Evolutionary conservation across 2,797 vertebrate species (phyloP).

Genomic region (Silurus lanzhouensis): DNA sequence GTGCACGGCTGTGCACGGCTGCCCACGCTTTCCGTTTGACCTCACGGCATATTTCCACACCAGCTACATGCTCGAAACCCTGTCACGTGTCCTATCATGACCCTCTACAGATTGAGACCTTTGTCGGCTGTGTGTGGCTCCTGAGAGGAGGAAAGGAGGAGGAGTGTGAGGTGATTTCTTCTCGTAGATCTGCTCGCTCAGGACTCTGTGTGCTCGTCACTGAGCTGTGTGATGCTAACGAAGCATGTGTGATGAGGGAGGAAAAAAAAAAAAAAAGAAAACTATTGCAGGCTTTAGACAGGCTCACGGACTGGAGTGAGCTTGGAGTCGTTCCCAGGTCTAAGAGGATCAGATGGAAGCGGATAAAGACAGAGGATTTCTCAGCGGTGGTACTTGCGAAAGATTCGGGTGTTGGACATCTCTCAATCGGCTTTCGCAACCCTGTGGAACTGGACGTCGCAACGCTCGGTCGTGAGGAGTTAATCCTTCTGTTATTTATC

Average conservation of each 20-base stretch:
- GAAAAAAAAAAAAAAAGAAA: background rate
- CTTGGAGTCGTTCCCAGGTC: slow-evolving; percentile 53
- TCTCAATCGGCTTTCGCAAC: background rate
- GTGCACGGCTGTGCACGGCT: too few species aligned
- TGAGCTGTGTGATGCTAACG: slow-evolving; percentile 23
- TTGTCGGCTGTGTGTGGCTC: background rate
- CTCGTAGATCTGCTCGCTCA: slow-evolving; percentile 2
- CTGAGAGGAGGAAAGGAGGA: background rate
- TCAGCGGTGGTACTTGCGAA: background rate
- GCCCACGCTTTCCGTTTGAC: background rate
- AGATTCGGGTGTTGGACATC: background rate
- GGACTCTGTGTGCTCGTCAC: slow-evolving; percentile 2
- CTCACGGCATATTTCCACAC: background rate
- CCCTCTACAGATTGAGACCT: background rate
- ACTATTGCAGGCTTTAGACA: slow-evolving; percentile 4
- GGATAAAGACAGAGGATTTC: slow-evolving; percentile 49
- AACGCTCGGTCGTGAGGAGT: too few species aligned
- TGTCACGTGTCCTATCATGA: background rate
- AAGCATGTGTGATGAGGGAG: slow-evolving; percentile 31
- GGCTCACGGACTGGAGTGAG: slow-evolving; percentile 34
- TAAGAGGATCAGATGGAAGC: slow-evolving; percentile 67
- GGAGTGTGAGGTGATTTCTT: slow-evolving; percentile 11
- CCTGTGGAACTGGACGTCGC: background rate
- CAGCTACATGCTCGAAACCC: background rate
- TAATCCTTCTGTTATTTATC: too few species aligned